Conservation (phyloP, 2,888 invertebrate genomes). For the Synergus japonicus region DNA sequence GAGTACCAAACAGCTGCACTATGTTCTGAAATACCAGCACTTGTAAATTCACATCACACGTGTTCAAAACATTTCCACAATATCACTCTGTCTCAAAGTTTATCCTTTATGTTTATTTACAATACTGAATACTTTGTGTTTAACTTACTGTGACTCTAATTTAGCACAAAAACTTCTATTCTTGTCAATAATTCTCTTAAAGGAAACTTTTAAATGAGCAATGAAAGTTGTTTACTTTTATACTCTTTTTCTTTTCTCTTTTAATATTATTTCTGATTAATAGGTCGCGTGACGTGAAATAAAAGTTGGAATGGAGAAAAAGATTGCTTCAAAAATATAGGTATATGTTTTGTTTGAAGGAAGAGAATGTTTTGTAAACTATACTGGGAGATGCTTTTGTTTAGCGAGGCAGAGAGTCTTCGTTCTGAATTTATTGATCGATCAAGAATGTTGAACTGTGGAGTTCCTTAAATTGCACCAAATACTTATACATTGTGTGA, state of each 20-base stretch:
- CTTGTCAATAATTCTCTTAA: too few relatives aligned
- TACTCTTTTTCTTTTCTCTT: too few relatives aligned
- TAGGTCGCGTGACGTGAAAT: too few relatives aligned
- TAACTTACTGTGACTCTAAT: neutral
- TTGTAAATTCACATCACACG: neutral
- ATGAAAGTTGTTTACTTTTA: too few relatives aligned
- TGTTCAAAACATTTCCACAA: neutral
- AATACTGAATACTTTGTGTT: neutral
- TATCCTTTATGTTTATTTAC: neutral
- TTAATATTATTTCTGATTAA: too few relatives aligned
- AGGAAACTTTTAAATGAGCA: too few relatives aligned
- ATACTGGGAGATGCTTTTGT: neutral
- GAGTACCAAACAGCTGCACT: neutral
- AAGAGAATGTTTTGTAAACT: neutral
- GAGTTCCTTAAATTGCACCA: conserved; percentile 19
- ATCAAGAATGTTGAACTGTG: conserved; percentile 34
- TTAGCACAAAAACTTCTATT: too few relatives aligned
- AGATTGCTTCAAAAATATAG: neutral
- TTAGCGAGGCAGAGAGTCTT: neutral
- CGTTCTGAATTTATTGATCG: conserved; percentile 20
- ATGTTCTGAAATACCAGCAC: neutral
- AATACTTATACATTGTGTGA: conserved; percentile 1
- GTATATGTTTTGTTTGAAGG: neutral
- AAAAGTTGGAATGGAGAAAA: too few relatives aligned
- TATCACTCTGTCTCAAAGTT: neutral